Percentiles rank a stretch among this genome's conserved stretches.
phyloP scores from a whole-genome alignment of 1,140 invertebrate genomes.

The Magallana gigas region DNA sequence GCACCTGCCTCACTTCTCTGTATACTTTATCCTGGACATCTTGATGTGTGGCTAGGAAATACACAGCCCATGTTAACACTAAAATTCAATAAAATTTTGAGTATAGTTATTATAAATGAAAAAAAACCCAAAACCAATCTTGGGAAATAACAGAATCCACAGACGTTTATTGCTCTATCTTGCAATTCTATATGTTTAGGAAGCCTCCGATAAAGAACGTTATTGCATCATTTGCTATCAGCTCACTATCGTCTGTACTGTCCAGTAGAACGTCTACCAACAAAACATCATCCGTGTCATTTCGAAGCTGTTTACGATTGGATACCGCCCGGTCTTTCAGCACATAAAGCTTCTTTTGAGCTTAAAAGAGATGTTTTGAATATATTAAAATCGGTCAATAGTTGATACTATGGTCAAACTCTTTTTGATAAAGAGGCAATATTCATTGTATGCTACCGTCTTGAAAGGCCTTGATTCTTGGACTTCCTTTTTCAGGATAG shows the following conservation, averaged over 20 bases:
- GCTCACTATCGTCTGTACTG: constrained; percentile 58
- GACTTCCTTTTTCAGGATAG: constrained; percentile 56
- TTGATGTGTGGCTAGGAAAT: too few species aligned
- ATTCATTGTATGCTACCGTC: constrained; percentile 51
- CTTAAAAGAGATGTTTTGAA: not conserved
- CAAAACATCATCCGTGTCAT: constrained; percentile 59
- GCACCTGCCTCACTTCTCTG: too few species aligned
- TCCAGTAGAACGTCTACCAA: constrained; percentile 68
- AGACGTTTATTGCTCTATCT: constrained; percentile 32
- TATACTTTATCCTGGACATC: too few species aligned
- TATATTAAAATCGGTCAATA: too few species aligned
- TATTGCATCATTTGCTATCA: constrained; percentile 60
- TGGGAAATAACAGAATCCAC: too few species aligned
- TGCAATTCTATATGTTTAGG: constrained; percentile 73
- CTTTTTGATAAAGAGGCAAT: too few species aligned
- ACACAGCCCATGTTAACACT: too few species aligned
- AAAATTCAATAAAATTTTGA: too few species aligned
- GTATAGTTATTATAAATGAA: too few species aligned
- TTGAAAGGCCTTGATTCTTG: constrained; percentile 58
- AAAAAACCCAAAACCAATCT: too few species aligned
- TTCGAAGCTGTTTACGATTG: constrained; percentile 51
- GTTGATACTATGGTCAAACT: too few species aligned
- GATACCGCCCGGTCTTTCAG: constrained; percentile 54
- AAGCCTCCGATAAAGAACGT: constrained; percentile 69
- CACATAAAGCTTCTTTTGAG: constrained; percentile 33